Conservation (phyloP, 2,113 vertebrate species). For the Panurus biarmicus region DNA sequence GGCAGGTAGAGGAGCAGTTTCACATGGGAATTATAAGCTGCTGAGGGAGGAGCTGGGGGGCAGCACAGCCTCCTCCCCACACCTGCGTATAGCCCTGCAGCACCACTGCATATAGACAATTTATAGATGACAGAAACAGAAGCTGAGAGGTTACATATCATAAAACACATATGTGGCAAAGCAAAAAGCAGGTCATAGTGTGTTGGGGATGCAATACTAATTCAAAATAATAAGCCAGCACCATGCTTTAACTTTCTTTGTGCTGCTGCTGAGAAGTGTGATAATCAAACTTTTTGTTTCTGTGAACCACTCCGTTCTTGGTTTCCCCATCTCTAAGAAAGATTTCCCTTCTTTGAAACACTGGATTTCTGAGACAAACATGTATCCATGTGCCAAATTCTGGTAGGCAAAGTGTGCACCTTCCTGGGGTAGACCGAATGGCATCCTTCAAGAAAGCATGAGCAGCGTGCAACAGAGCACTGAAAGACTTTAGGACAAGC, state of each 20-base stretch:
- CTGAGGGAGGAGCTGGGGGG: rapidly evolving
- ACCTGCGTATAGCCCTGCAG: background rate
- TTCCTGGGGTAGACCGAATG: background rate
- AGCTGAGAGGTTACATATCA: background rate
- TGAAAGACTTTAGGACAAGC: background rate
- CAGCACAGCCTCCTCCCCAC: background rate
- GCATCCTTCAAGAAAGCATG: background rate
- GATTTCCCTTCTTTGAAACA: background rate
- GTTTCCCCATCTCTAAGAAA: background rate
- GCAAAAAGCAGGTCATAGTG: background rate
- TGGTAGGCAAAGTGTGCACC: background rate
- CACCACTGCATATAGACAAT: rapidly evolving
- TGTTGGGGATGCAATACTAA: background rate
- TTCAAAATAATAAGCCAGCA: background rate
- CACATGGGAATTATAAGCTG: background rate
- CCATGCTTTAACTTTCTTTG: background rate
- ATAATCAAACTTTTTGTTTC: background rate
- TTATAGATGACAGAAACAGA: background rate
- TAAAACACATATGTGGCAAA: background rate
- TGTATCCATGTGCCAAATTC: background rate
- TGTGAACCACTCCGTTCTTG: background rate
- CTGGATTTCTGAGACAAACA: background rate
- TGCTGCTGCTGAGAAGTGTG: background rate
- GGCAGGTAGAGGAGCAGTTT: background rate
- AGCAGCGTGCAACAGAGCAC: background rate